Percentiles rank a stretch among this genome's conserved stretches.
Conservation (phyloP, 2,797 vertebrate genomes). For the Calcarius lapponicus region DNA sequence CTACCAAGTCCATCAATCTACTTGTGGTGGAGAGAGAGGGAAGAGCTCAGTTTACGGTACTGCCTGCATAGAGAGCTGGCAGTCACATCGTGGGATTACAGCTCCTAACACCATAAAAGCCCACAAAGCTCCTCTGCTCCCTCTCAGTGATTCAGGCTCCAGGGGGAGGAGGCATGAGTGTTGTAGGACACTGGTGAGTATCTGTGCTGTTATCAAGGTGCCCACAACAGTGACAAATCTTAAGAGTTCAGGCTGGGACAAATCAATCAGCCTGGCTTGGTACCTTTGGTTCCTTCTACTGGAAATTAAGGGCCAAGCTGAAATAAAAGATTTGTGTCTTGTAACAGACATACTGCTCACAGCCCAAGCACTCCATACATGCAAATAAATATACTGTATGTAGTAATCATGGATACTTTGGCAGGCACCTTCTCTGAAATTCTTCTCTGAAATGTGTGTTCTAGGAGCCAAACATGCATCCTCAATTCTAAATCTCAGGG, state of each 20-base stretch:
- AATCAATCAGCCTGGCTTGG: neutral
- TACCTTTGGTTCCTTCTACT: neutral
- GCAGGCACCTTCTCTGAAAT: neutral
- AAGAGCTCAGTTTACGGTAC: neutral
- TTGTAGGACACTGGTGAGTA: neutral
- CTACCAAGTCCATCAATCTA: neutral
- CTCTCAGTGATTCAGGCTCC: neutral
- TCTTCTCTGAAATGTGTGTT: neutral
- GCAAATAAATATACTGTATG: neutral
- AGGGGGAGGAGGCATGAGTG: neutral
- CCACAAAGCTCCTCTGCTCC: neutral
- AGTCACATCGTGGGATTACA: fast-evolving
- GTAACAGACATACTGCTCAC: neutral
- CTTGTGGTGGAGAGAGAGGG: neutral
- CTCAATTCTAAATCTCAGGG: neutral
- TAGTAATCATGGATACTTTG: neutral
- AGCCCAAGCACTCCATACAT: neutral
- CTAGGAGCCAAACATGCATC: neutral
- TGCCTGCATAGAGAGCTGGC: neutral
- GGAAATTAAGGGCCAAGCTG: neutral
- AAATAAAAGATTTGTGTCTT: neutral
- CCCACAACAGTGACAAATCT: neutral
- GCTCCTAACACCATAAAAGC: fast-evolving
- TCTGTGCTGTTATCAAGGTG: neutral
- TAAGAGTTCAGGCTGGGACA: neutral